A percentile compares a stretch with the other conserved stretches of the same genome.
Conservation (phyloP, 2,113 vertebrate genomes). For the Pituophis catenifer region DNA sequence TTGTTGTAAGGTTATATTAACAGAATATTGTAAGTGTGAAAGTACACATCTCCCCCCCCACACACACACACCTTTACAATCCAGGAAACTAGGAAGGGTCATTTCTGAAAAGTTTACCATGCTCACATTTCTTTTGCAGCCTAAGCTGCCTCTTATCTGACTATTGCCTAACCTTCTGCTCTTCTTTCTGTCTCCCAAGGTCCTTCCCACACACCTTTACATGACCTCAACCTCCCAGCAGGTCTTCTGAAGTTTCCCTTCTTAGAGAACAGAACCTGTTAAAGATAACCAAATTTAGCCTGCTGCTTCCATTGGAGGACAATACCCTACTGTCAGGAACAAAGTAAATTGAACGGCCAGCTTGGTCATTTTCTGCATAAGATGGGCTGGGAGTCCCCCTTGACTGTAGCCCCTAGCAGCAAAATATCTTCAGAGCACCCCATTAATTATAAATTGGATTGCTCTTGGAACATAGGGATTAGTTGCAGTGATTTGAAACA, state of each 20-base stretch:
- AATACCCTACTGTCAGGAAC: background rate
- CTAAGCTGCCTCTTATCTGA: background rate
- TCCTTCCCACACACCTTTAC: background rate
- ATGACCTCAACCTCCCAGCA: background rate
- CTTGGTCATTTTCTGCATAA: background rate
- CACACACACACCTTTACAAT: background rate
- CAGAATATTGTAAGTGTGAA: background rate
- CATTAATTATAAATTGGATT: background rate
- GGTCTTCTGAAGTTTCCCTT: background rate
- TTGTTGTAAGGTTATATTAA: background rate
- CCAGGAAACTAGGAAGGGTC: background rate
- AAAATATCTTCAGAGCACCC: background rate
- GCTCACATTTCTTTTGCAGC: background rate
- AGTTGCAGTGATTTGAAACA: background rate
- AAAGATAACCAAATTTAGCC: background rate
- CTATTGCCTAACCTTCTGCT: background rate
- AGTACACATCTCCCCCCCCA: background rate
- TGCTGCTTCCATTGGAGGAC: background rate
- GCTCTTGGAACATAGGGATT: background rate
- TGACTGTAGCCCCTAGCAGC: background rate
- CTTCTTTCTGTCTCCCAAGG: background rate
- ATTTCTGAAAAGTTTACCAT: background rate
- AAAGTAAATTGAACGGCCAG: background rate
- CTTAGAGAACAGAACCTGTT: background rate
- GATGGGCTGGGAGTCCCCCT: background rate